A percentile compares a stretch with the other conserved stretches of the same genome.
Conservation (phyloP, 2,888 invertebrate genomes). For the Atherix ibis region DNA sequence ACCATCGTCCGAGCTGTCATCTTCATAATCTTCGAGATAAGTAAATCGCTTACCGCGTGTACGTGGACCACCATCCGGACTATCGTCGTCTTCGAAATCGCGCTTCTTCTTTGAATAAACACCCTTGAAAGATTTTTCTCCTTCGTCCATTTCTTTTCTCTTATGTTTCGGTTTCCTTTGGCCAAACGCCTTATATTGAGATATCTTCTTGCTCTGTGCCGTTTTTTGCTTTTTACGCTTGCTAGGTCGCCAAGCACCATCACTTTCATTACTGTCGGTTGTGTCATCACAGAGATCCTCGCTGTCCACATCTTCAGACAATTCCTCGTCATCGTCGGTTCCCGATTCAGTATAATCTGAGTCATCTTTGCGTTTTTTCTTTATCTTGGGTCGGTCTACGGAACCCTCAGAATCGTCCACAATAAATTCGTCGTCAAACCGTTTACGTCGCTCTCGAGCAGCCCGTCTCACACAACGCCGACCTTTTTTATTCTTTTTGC, state of each 20-base stretch:
- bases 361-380: constrained; percentile 35
- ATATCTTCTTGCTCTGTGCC: constrained; percentile 31
- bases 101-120: constrained; percentile 37
- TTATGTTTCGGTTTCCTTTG: constrained; percentile 36
- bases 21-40: constrained; percentile 30
- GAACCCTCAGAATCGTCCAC: constrained; percentile 39
- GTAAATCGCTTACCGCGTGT: constrained; percentile 29
- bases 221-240: constrained; percentile 29
- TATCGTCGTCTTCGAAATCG: constrained; percentile 23
- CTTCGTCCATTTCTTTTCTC: constrained; percentile 17
- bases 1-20: constrained; percentile 31
- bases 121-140: constrained; percentile 18
- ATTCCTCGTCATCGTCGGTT: constrained; percentile 36
- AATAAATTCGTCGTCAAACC: constrained; percentile 23
- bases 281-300: constrained; percentile 31
- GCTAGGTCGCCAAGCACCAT: constrained; percentile 28
- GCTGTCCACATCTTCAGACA: constrained; percentile 30
- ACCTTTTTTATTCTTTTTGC: constrained; percentile 37
- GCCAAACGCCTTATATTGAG: constrained; percentile 30
- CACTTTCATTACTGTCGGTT: constrained; percentile 27
- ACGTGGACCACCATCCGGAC: constrained; percentile 13
- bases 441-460: constrained; percentile 26
- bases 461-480: constrained; percentile 35
- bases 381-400: constrained; percentile 35
- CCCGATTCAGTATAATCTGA: constrained; percentile 44